Conservation (phyloP, 2,797 vertebrate species). For the Rhinatrema bivittatum region DNA sequence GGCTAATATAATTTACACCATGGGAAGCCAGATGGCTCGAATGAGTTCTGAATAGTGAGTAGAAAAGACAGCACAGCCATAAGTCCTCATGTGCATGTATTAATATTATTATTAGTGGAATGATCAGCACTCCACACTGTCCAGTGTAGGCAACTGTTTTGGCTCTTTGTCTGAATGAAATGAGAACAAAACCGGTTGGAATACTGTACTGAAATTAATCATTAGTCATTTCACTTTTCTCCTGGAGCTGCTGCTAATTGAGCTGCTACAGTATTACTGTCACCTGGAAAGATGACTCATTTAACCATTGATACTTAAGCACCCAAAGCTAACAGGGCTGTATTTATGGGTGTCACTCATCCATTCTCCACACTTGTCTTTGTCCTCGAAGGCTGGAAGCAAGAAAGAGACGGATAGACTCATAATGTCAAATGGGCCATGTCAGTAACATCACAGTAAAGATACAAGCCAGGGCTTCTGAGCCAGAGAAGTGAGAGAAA, state of each 20-base stretch:
- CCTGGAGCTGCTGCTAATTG: conserved; percentile 10
- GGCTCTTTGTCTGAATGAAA: conserved; percentile 14
- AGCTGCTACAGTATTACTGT: background rate
- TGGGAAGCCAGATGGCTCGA: background rate
- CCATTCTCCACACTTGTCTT: accelerated
- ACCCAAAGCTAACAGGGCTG: accelerated
- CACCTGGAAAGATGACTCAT: conserved; percentile 13
- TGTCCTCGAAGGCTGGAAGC: background rate
- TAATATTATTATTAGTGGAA: too few relatives aligned
- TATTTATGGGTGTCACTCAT: background rate
- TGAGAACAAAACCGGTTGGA: conserved; percentile 1
- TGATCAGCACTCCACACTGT: background rate
- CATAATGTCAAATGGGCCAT: conserved; percentile 15
- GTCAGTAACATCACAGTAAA: conserved; percentile 9
- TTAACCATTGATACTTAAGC: accelerated
- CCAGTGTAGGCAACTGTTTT: background rate
- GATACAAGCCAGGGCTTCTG: conserved; percentile 2
- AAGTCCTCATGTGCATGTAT: too few relatives aligned
- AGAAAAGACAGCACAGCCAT: too few relatives aligned
- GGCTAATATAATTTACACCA: background rate
- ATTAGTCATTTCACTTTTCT: conserved; percentile 15
- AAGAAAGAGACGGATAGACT: conserved; percentile 25
- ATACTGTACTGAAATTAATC: background rate
- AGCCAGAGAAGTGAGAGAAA: accelerated
- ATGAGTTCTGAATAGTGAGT: too few relatives aligned